A percentile compares a stretch with the other conserved stretches of the same genome.
phyloP scores from a whole-genome alignment of 2,113 vertebrate species.

The Proterorhinus semilunaris region DNA sequence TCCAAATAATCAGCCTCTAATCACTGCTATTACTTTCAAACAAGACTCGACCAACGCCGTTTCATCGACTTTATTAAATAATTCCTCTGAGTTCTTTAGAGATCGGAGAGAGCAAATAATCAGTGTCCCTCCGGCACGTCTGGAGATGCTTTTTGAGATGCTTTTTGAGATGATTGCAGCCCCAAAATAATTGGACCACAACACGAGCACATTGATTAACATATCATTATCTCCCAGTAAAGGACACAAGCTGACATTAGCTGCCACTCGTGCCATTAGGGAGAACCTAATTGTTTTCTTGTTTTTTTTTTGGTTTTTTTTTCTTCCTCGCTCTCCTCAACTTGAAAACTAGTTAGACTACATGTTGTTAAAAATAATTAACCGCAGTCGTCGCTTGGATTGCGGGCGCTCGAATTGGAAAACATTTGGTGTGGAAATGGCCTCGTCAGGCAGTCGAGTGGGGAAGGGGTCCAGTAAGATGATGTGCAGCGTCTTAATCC shows the following conservation, averaged over 20 bases:
- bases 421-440: not conserved
- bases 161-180: not conserved
- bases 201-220: conserved; percentile 3
- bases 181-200: conserved; percentile 3
- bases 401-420: not conserved
- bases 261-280: conserved; percentile 21
- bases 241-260: conserved; percentile 1
- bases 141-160: not conserved
- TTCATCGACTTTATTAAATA: conserved; percentile 16
- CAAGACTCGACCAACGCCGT: conserved; percentile 2
- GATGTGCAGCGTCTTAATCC: not conserved
- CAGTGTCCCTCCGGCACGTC: conserved; percentile 8
- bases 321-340: not conserved
- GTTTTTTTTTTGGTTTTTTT: too few relatives aligned
- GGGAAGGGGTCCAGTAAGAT: not conserved
- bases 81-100: conserved; percentile 29
- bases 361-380: conserved; percentile 10
- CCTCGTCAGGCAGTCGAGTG: not conserved
- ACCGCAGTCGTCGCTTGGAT: not conserved
- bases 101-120: conserved; percentile 27
- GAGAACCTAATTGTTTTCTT: conserved; percentile 21
- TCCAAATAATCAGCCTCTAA: conserved; percentile 35
- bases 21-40: conserved; percentile 28
- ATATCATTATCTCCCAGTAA: conserved; percentile 15
- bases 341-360: conserved; percentile 5